A percentile compares a stretch with the other conserved stretches of the same genome.
Evolutionary conservation across 2,888 invertebrate genomes (phyloP).

Genomic region (Panzeria rudis): DNA sequence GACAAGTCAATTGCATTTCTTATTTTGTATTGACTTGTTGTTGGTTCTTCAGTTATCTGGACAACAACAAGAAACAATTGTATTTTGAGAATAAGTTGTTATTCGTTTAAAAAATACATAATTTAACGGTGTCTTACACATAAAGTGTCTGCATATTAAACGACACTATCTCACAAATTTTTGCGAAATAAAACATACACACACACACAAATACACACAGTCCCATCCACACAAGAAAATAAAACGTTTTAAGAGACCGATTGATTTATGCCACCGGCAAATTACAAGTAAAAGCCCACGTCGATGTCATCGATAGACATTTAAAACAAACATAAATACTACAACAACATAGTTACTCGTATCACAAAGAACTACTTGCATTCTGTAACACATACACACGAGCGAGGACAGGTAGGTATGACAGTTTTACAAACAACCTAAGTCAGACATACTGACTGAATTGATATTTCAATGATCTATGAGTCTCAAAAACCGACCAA

Average conservation of each 20-base stretch:
- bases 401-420: neutral
- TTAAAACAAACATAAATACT: conserved; percentile 49
- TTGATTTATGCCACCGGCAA: conserved; percentile 73
- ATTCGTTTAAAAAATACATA: conserved; percentile 63
- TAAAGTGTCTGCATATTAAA: conserved; percentile 72
- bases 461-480: conserved; percentile 70
- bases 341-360: neutral
- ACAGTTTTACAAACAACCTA: conserved; percentile 15
- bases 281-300: conserved; percentile 70
- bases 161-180: conserved; percentile 75
- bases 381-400: conserved; percentile 22
- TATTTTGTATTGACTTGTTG: conserved; percentile 30
- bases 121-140: conserved; percentile 71
- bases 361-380: conserved; percentile 32
- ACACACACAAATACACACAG: conserved; percentile 26
- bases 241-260: conserved; percentile 71
- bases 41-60: conserved; percentile 23
- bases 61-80: conserved; percentile 48
- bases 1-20: conserved; percentile 60
- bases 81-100: conserved; percentile 60
- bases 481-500: conserved; percentile 39
- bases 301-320: conserved; percentile 70
- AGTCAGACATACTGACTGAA: conserved; percentile 23
- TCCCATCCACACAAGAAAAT: conserved; percentile 21
- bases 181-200: conserved; percentile 30